Evolutionary conservation across 1,140 invertebrate genomes (phyloP), one percentile per base, ranked within the genome.

Genomic region (Berghia stephanieae): DNA sequence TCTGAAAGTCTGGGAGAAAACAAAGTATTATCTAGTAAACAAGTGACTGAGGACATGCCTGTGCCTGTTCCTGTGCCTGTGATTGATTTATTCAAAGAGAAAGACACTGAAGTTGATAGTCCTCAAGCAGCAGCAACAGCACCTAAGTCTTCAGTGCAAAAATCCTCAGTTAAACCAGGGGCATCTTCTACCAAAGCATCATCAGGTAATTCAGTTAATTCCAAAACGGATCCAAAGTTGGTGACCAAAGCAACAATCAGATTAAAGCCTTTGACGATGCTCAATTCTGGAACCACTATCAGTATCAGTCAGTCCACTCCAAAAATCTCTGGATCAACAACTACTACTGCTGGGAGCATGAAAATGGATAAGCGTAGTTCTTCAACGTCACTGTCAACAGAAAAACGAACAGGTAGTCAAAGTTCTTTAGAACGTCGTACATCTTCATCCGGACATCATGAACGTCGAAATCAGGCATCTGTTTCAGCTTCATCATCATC

Each of bases 221-320:
- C 79, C 27, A 75, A 74, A 75, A 78, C 83, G 3, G 87, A 88
- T 66, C 83, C 85, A 3, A 89, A 88, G 78, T 77, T 89, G 24
- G 83, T 84, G 67, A 83, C 79, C n/a, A 86, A 86, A 81, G 87
- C 86, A 31, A 88, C 87, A 24, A 86, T 89, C n/a, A 85, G 88
- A 74, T 75, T 89, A 43, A 89, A 89, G 78, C 88, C 86, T n/a
- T 79, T 88, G 38, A 82, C 80, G 21, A 83, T 89, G 66, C 82
- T 85, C 40, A 75, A 78, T 10, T 75, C 83, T 10, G 81, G 82
- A 49, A 83, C 84, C 38, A 81, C 86, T n/a, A 78, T 83, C 4
- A 83, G 80, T 78, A 70, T 85, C 46, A 75, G 79, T 71, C 74
- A 76, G 68, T 31, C 78, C 43, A 69, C 52, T 60, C 31, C 68